Percentiles rank a stretch among this genome's conserved stretches.
phyloP scores from a whole-genome alignment of 2,888 invertebrate genomes.

The Brachypalpus laphriformis region DNA sequence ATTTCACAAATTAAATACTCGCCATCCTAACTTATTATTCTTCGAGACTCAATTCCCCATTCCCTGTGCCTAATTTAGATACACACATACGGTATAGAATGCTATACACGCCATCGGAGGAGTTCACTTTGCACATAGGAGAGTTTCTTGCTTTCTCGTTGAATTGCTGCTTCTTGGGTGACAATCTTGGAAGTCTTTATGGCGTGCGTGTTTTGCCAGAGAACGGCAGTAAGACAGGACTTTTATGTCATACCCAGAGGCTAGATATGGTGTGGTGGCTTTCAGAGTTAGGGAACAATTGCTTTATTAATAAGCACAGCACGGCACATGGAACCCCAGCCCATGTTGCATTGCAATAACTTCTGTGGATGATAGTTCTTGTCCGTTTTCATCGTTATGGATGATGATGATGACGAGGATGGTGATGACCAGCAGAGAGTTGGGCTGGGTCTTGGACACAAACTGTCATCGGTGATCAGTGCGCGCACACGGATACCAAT shows the following conservation, averaged over 20 bases:
- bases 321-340: constrained; percentile 33
- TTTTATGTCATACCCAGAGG: constrained; percentile 51
- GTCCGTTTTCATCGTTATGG: constrained; percentile 34
- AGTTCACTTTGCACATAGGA: not conserved
- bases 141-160: constrained; percentile 30
- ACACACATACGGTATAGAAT: constrained; percentile 65
- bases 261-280: constrained; percentile 37
- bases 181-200: constrained; percentile 65
- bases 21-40: constrained; percentile 70
- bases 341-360: constrained; percentile 48
- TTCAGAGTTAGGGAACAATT: constrained; percentile 41
- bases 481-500: constrained; percentile 66
- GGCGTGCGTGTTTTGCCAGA: constrained; percentile 54
- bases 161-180: constrained; percentile 43
- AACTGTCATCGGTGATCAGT: constrained; percentile 61
- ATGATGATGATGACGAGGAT: constrained; percentile 30
- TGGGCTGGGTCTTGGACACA: constrained; percentile 30
- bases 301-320: constrained; percentile 70
- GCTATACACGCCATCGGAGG: constrained; percentile 1
- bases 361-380: constrained; percentile 33
- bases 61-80: constrained; percentile 65
- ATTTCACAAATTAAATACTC: constrained; percentile 73
- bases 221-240: constrained; percentile 40
- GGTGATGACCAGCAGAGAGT: not conserved
- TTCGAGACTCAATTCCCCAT: constrained; percentile 71